Evolutionary conservation across 1,140 invertebrate genomes (phyloP).

Genomic region (Apis dorsata): DNA sequence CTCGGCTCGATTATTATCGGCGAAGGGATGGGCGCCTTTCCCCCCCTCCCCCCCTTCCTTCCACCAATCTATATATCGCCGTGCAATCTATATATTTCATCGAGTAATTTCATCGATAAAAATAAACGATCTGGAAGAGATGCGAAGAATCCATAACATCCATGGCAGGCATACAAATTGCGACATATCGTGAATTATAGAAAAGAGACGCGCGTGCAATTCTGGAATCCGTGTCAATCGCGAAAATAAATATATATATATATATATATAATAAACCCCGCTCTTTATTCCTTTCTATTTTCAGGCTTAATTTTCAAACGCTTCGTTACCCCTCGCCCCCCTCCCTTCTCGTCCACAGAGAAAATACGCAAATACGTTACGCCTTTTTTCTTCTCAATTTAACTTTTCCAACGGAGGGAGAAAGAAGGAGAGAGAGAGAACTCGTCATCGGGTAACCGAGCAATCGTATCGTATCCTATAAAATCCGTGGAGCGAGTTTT

Average conservation of each 20-base stretch:
- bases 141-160: background rate
- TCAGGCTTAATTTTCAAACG: background rate
- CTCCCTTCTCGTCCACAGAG: no score
- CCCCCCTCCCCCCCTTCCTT: no score
- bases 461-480: background rate
- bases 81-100: background rate
- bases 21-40: no score
- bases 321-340: background rate
- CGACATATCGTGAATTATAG: background rate
- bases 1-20: no score
- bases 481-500: background rate
- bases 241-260: no score
- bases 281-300: background rate
- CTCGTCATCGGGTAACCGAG: no score
- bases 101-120: background rate
- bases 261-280: background rate
- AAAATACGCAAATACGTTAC: no score
- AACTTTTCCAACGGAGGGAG: background rate
- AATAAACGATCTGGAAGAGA: background rate
- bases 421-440: no score
- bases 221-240: no score
- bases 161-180: conserved; percentile 4
- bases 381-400: background rate
- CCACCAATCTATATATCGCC: no score
- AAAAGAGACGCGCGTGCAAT: background rate